Conservation (phyloP, 2,888 invertebrate genomes). For the Eilema depressum region DNA sequence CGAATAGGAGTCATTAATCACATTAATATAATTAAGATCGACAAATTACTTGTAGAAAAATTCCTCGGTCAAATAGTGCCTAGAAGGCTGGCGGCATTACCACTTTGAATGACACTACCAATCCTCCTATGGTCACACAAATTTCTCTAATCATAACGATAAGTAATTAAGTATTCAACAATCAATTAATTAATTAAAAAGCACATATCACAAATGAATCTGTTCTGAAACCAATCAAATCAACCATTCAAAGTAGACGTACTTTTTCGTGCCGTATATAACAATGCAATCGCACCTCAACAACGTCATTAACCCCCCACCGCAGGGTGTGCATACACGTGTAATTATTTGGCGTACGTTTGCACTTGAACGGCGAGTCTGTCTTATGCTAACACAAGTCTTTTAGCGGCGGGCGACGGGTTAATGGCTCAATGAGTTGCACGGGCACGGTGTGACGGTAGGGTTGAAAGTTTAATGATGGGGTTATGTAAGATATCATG, state of each 20-base stretch:
- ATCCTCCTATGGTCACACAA: too few species aligned
- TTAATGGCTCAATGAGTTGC: slow-evolving; percentile 34
- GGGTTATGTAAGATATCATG: not conserved
- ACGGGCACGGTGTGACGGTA: not conserved
- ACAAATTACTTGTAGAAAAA: too few species aligned
- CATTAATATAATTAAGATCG: too few species aligned
- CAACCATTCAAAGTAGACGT: not conserved
- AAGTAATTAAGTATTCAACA: too few species aligned
- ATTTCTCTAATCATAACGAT: too few species aligned
- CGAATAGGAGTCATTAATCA: too few species aligned
- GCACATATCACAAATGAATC: not conserved
- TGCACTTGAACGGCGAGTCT: slow-evolving; percentile 27
- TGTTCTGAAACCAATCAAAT: too few species aligned
- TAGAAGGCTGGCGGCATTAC: too few species aligned
- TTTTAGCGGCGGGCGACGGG: slow-evolving; percentile 24
- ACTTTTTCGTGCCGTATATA: slow-evolving; percentile 9
- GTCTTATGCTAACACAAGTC: slow-evolving; percentile 31
- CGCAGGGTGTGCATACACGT: slow-evolving; percentile 34
- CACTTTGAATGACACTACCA: too few species aligned
- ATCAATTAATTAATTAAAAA: too few species aligned
- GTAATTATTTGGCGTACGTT: slow-evolving; percentile 47
- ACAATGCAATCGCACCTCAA: slow-evolving; percentile 11
- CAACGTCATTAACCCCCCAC: slow-evolving; percentile 12
- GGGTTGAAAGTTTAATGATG: slow-evolving; percentile 14
- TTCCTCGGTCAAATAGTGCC: too few species aligned